A percentile compares a stretch with the other conserved stretches of the same genome.
phyloP scores from a whole-genome alignment of 2,113 vertebrate genomes.

The Lepisosteus oculatus region DNA sequence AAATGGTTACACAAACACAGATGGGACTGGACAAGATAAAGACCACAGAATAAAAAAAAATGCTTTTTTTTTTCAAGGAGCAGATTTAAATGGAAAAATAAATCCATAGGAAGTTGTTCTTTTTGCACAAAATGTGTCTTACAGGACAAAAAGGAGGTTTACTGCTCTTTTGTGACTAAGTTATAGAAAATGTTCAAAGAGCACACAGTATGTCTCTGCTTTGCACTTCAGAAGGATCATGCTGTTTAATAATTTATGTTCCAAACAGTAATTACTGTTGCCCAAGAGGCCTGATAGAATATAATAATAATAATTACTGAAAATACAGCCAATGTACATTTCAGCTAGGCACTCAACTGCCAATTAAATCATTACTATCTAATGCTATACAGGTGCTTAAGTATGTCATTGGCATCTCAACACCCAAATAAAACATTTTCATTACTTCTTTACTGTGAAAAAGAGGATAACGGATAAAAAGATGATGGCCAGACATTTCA shows the following conservation, averaged over 20 bases:
- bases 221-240: constrained; percentile 53
- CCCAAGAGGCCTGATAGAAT: constrained; percentile 47
- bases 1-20: too few relatives aligned
- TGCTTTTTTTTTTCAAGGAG: too few relatives aligned
- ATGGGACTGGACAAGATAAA: too few relatives aligned
- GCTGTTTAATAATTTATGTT: constrained; percentile 57
- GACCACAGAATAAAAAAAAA: too few relatives aligned
- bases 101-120: too few relatives aligned
- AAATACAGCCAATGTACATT: constrained; percentile 49
- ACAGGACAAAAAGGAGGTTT: too few relatives aligned
- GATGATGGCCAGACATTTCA: too few relatives aligned
- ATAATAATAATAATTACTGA: constrained; percentile 46
- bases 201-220: constrained; percentile 16
- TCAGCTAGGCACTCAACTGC: constrained; percentile 54
- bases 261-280: constrained; percentile 60
- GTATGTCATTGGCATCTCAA: constrained; percentile 32
- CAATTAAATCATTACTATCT: constrained; percentile 66
- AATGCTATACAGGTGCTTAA: constrained; percentile 47
- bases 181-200: not conserved
- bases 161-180: not conserved
- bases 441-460: not conserved
- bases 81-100: too few relatives aligned
- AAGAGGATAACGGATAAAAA: not conserved
- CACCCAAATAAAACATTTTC: not conserved
- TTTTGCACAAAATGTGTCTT: too few relatives aligned